Percentiles rank a stretch among this genome's conserved stretches.
Conservation (phyloP, 2,797 vertebrate genomes). For the Chlorospingus flavigularis region DNA sequence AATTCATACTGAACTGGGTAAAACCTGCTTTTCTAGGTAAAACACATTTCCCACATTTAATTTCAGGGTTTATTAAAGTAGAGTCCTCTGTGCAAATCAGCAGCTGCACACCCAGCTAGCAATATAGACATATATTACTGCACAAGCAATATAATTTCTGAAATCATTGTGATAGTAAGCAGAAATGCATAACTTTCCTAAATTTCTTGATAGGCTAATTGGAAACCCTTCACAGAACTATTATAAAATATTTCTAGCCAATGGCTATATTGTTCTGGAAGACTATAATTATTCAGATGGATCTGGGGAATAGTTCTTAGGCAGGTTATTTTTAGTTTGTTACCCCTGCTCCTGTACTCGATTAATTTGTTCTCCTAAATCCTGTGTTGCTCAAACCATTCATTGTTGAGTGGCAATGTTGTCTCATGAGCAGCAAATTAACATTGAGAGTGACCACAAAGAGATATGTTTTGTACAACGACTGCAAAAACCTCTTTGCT, state of each 20-base stretch:
- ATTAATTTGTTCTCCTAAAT: not conserved
- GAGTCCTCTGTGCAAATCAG: not conserved
- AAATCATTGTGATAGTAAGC: not conserved
- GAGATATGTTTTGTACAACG: not conserved
- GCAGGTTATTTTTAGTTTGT: not conserved
- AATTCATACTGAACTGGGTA: not conserved
- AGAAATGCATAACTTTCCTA: not conserved
- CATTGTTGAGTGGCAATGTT: accelerated
- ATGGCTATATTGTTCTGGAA: not conserved
- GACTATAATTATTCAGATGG: not conserved
- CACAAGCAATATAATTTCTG: not conserved
- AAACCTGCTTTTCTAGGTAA: not conserved
- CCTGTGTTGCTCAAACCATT: not conserved
- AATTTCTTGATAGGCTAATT: not conserved
- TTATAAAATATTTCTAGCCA: not conserved
- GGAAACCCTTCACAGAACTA: not conserved
- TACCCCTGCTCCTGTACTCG: not conserved
- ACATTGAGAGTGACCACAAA: not conserved
- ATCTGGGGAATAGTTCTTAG: not conserved
- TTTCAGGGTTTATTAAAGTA: not conserved
- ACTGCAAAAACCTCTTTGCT: not conserved
- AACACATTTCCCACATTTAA: accelerated
- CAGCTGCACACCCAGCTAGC: not conserved
- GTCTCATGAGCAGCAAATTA: not conserved
- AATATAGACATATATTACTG: not conserved